A percentile compares a stretch with the other conserved stretches of the same genome.
Evolutionary conservation across 2,888 invertebrate species (phyloP).

Genomic region (Netelia fuscicornis): DNA sequence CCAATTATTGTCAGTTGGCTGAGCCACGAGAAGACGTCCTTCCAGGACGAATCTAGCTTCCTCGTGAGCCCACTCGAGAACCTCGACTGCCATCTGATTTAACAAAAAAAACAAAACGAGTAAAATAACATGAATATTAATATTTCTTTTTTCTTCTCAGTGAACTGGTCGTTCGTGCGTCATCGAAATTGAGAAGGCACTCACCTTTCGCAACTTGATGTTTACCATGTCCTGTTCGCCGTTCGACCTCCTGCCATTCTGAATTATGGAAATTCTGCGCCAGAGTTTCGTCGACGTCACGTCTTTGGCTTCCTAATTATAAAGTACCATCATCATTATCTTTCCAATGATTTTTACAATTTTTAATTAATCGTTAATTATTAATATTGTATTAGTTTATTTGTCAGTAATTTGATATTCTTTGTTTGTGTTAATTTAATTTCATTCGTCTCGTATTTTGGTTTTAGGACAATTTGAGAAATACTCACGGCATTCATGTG

Average conservation of each 20-base stretch:
- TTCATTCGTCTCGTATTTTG: too few relatives aligned
- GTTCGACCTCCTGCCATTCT: slow-evolving; percentile 89
- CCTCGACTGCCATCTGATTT: slow-evolving; percentile 93
- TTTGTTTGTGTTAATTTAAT: too few relatives aligned
- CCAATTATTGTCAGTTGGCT: slow-evolving; percentile 96
- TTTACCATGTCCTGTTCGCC: slow-evolving; percentile 95
- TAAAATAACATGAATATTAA: not conserved
- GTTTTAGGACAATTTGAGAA: not conserved
- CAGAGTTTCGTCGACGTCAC: slow-evolving; percentile 95
- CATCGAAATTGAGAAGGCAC: slow-evolving; percentile 78
- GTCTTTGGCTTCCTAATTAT: slow-evolving; percentile 91
- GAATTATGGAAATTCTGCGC: slow-evolving; percentile 93
- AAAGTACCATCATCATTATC: not conserved
- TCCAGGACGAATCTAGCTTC: slow-evolving; percentile 96
- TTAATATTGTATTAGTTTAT: not conserved
- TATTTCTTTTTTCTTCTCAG: slow-evolving; percentile 19
- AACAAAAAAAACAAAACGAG: slow-evolving; percentile 28
- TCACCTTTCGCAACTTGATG: slow-evolving; percentile 93
- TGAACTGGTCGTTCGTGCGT: slow-evolving; percentile 3
- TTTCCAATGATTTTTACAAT: not conserved
- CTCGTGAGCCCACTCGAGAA: slow-evolving; percentile 97
- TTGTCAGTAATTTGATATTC: not conserved
- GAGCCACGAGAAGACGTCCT: slow-evolving; percentile 94
- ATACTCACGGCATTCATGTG: slow-evolving; percentile 93
- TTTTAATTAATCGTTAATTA: slow-evolving; percentile 3